These are phyloP conservation scores for Heliconius aoede DNA, from an alignment of 2,888 invertebrate species.

Conservation along the genomic window DNA sequence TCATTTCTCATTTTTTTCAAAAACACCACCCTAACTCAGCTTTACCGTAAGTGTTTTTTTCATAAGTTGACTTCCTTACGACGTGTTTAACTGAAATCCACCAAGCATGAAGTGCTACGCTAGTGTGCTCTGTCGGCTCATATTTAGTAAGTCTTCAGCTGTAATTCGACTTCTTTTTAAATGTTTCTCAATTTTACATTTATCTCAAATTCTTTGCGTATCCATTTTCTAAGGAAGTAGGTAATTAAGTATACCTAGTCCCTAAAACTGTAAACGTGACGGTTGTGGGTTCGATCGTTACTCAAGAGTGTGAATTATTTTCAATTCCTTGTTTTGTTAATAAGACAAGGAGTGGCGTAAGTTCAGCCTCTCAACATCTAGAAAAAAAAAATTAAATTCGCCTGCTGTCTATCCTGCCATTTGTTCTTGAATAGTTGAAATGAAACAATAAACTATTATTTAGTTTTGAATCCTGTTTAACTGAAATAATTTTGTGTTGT, in stretches of 20 bases:
- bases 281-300: not conserved
- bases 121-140: not conserved
- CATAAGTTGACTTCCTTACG: not conserved
- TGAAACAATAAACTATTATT: too few species aligned
- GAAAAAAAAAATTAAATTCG: too few species aligned
- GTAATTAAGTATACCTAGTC: not conserved
- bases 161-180: not conserved
- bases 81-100: not conserved
- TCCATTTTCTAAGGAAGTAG: not conserved
- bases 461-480: not conserved
- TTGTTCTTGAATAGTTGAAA: too few species aligned
- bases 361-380: too few species aligned
- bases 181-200: conserved; percentile 6
- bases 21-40: not conserved
- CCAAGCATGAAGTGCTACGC: conserved; percentile 8
- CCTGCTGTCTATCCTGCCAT: too few species aligned
- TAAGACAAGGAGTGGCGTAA: too few species aligned
- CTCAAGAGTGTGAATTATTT: too few species aligned
- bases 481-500: not conserved
- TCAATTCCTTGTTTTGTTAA: too few species aligned
- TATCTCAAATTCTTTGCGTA: not conserved
- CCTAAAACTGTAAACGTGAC: not conserved
- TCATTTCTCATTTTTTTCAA: not conserved
- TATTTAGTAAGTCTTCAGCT: not conserved
- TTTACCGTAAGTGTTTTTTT: not conserved